Conservation (phyloP, 2,113 vertebrate species). For the Hippocampus guttulatus region DNA sequence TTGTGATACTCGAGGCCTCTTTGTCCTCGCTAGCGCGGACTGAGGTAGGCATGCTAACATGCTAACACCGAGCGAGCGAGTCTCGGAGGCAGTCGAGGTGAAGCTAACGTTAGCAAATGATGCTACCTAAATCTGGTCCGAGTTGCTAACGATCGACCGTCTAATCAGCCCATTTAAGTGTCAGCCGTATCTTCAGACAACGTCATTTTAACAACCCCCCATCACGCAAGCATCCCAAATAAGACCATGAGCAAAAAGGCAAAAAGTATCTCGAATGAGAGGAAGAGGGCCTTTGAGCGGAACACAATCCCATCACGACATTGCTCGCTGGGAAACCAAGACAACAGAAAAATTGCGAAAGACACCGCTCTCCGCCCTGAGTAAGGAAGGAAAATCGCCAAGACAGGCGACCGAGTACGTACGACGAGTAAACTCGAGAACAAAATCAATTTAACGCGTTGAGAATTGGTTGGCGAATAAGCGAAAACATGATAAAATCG, state of each 20-base stretch:
- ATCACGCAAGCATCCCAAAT: not conserved
- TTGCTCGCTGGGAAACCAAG: constrained; percentile 62
- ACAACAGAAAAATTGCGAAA: constrained; percentile 60
- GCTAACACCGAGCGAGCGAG: constrained; percentile 45
- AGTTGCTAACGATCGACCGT: constrained; percentile 10
- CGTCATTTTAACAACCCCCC: not conserved
- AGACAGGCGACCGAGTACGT: not conserved
- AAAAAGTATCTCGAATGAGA: constrained; percentile 27
- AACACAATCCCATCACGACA: constrained; percentile 62
- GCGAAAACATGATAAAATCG: constrained; percentile 17
- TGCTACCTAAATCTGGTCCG: constrained; percentile 45
- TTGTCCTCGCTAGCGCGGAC: constrained; percentile 60
- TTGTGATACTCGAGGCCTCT: constrained; percentile 37
- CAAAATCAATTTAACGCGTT: not conserved
- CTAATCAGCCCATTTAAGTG: not conserved
- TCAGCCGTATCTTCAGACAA: not conserved
- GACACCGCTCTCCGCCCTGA: constrained; percentile 30
- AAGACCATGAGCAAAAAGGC: constrained; percentile 21
- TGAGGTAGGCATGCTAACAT: constrained; percentile 22
- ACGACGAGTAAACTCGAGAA: not conserved
- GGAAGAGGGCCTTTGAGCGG: constrained; percentile 59
- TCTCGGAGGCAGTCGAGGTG: constrained; percentile 25
- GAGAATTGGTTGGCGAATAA: fast-evolving
- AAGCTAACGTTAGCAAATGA: constrained; percentile 41
- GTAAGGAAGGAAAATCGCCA: not conserved